phyloP scores from a whole-genome alignment of 2,797 vertebrate genomes.

The Ambastaia sidthimunki region DNA sequence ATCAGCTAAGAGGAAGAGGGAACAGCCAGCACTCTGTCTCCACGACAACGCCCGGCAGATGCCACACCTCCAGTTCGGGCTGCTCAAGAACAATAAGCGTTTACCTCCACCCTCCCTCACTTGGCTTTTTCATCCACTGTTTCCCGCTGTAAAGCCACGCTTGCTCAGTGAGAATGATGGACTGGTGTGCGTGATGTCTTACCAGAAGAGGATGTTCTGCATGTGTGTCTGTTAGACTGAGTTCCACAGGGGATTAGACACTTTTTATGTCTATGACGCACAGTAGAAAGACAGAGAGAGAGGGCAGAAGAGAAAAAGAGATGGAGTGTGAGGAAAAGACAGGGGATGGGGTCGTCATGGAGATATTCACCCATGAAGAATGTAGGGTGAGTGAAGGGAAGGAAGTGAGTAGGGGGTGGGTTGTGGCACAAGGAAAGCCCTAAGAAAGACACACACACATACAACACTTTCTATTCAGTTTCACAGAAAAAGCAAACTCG shows the following conservation, averaged over 20 bases:
- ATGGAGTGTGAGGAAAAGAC: slow-evolving; percentile 37
- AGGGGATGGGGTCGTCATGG: slow-evolving; percentile 64
- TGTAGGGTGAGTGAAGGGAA: slow-evolving; percentile 58
- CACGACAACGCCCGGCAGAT: slow-evolving; percentile 66
- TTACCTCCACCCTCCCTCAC: slow-evolving; percentile 59
- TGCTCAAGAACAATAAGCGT: slow-evolving; percentile 66
- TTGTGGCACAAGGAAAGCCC: slow-evolving; percentile 36
- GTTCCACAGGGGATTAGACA: slow-evolving; percentile 60
- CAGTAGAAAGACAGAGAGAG: slow-evolving; percentile 39
- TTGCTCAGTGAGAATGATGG: slow-evolving; percentile 55
- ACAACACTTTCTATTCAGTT: slow-evolving; percentile 16
- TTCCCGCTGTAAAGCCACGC: slow-evolving; percentile 54
- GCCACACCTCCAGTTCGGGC: slow-evolving; percentile 64
- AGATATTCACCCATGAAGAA: slow-evolving; percentile 61
- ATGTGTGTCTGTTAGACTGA: slow-evolving; percentile 57
- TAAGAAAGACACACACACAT: slow-evolving; percentile 22
- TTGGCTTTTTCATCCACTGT: slow-evolving; percentile 28
- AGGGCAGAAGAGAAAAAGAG: slow-evolving; percentile 27
- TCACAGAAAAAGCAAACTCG: slow-evolving; percentile 3
- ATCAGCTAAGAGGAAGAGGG: slow-evolving; percentile 58
- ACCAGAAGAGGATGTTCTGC: slow-evolving; percentile 54
- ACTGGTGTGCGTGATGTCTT: slow-evolving; percentile 57
- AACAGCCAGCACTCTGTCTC: slow-evolving; percentile 63
- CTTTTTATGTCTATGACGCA: slow-evolving; percentile 62
- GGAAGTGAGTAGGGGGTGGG: slow-evolving; percentile 45